Base-by-base conservation (phyloP, 1,140 invertebrate genomes). In the Ctenoplectra terminalis region DNA sequence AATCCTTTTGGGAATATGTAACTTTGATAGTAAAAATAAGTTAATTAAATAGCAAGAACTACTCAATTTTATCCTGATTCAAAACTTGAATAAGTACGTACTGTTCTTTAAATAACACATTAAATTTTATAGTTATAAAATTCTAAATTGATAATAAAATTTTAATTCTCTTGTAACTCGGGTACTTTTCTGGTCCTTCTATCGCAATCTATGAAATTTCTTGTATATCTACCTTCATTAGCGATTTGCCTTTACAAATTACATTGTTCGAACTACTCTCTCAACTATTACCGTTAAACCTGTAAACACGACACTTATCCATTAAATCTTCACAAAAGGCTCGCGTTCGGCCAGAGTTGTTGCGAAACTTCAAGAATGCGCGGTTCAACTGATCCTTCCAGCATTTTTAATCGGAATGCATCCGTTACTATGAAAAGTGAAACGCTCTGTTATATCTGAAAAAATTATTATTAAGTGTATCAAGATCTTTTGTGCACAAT, bases 281-380 rank as follows among this genome's bases (percentile, higher is more conserved):
- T 34, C 31, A 71, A 71, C 69, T 71, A 71, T 54, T 37, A 17
- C 26, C 13, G 5, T 2, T n/a, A 37, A 50, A n/a, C 46, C n/a
- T n/a, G 29, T n/a, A 69, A 69, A 67, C 50, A 54, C 48, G 48
- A 70, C 69, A 56, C 34, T 72, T 72, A 37, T 56, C 70, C 34
- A 72, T 72, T 72, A 56, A 58, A 37, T 72, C 50, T n/a, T 43
- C n/a, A 29, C 50, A 71, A 71, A 56, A 31, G 23, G 29, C 48
- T 2, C 15, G 13, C 1, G 52, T 56, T 69, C 20, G 37, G 15
- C 15, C 37, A 26, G 29, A 8, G 46, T n/a, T 50, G 66, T 69
- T 50, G 17, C 29, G 46, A 69, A 69, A 72, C 34, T 72, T 29
- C 34, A 72, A 56, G 70, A 72, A 72, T 72, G 34, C 37, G 70